Evolutionary conservation across 2,888 invertebrate genomes (phyloP), one percentile per base, ranked within the genome.

Genomic region (Ophion ventricosus): DNA sequence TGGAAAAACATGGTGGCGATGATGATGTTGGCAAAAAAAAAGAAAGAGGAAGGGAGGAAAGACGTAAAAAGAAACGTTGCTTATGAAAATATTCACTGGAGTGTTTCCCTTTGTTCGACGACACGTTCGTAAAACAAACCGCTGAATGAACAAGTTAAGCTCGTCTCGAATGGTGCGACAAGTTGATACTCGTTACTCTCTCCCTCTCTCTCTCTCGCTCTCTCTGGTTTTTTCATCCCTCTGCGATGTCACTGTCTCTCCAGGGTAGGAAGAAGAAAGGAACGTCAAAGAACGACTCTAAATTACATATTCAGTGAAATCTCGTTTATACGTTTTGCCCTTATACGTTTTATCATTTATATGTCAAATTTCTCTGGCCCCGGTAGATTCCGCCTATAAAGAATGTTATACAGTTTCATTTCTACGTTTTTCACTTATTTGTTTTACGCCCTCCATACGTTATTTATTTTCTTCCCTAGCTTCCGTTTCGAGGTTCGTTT

Each of bases 111-210:
- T 84, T 84, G 82, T 84, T 79, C 82, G 8, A 43, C 57, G 61
- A 74, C 82, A 82, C 79, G 84, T 82, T 82, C 82, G 79, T 84
- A 79, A 84, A 84, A 84, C 84, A 84, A 84, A 84, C 84, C 84
- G 75, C 82, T 82, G 82, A 82, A 79, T 82, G 82, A 84, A 82
- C 84, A 82, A 82, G 84, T 82, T 75, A 76, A 84, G 84, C 82
- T 79, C 82, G 72, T 66, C 29, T 49, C 72, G 70, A 66, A 79
- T 43, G 73, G 82, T 88, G 87, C 87, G 87, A 88, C 86, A 85
- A 80, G 81, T 87, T 81, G 82, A 80, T 74, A 80, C 80, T 66
- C 69, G 75, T 82, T 85, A 8, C 8, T 83, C 69, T 35, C 61
- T 63, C 59, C 59, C 20, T 59, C 17, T 49, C 49, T 49, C 17